A percentile compares a stretch with the other conserved stretches of the same genome.
These are phyloP conservation scores for Margarornis squamiger DNA, from an alignment of 2,797 vertebrate species.

Conservation along the genomic window DNA sequence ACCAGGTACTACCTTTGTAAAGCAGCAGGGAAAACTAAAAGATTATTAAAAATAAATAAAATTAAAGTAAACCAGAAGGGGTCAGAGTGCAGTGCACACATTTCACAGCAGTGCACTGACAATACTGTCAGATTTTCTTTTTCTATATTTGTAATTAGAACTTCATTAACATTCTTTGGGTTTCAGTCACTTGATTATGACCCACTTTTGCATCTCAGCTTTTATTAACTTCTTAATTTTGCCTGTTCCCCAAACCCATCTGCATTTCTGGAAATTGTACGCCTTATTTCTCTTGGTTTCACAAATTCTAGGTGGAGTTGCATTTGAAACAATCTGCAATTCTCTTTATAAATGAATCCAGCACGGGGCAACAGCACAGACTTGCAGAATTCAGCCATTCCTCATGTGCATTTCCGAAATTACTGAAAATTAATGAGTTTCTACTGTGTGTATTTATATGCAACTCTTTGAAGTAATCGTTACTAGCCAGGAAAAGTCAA, in stretches of 20 bases:
- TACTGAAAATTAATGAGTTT: slow-evolving; percentile 27
- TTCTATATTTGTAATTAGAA: not conserved
- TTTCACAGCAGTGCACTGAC: not conserved
- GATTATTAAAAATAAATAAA: not conserved
- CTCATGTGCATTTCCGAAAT: slow-evolving; percentile 16
- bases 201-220: not conserved
- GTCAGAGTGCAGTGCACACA: not conserved
- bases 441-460: not conserved
- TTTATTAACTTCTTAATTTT: not conserved
- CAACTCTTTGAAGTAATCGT: slow-evolving; percentile 29
- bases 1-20: not conserved
- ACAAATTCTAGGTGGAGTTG: not conserved
- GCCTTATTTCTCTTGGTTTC: not conserved
- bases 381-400: not conserved
- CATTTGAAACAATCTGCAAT: not conserved
- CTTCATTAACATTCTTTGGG: not conserved
- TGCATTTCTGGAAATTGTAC: not conserved
- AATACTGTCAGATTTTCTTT: not conserved
- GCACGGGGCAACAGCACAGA: not conserved
- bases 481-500: not conserved
- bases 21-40: not conserved
- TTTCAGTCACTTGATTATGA: not conserved
- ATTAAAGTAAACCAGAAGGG: not conserved
- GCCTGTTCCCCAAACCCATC: not conserved
- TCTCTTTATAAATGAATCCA: not conserved